A percentile compares a stretch with the other conserved stretches of the same genome.
Conservation (phyloP, 2,797 vertebrate genomes). For the Amblyopsis hoosieri region DNA sequence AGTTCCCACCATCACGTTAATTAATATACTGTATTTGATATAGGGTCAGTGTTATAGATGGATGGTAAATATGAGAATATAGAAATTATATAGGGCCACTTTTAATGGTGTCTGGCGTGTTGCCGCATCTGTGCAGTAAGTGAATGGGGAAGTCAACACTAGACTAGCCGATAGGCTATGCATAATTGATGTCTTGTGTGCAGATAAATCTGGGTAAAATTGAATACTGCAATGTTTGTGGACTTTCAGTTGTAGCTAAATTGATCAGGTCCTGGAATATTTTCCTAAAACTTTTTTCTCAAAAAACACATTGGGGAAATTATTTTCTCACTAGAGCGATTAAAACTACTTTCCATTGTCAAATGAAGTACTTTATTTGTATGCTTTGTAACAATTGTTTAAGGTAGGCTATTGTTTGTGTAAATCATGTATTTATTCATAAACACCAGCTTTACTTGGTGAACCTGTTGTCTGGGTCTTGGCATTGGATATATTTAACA, state of each 20-base stretch:
- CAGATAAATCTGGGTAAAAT: conserved; percentile 24
- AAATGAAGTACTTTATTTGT: conserved; percentile 35
- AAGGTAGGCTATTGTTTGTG: conserved; percentile 39
- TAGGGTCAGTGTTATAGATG: no score
- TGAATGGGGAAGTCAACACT: background rate
- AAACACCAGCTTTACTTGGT: conserved; percentile 67
- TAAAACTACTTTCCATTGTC: conserved; percentile 36
- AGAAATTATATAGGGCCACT: background rate
- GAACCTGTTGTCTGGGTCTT: conserved; percentile 64
- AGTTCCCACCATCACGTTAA: no score
- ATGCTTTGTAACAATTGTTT: conserved; percentile 51
- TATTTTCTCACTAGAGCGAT: conserved; percentile 46
- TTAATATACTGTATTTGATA: no score
- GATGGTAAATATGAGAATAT: no score
- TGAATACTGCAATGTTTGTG: conserved; percentile 1
- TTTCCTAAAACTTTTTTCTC: conserved; percentile 19
- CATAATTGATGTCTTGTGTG: background rate
- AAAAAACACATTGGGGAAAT: conserved; percentile 31
- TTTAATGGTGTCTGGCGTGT: background rate
- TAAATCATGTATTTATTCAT: conserved; percentile 72
- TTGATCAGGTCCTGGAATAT: conserved; percentile 8
- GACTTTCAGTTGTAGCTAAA: conserved; percentile 8
- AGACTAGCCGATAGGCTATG: conserved; percentile 4
- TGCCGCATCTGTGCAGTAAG: background rate
- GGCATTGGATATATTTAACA: conserved; percentile 3